phyloP scores from a whole-genome alignment of 2,797 vertebrate species.

The Ceryle rudis region DNA sequence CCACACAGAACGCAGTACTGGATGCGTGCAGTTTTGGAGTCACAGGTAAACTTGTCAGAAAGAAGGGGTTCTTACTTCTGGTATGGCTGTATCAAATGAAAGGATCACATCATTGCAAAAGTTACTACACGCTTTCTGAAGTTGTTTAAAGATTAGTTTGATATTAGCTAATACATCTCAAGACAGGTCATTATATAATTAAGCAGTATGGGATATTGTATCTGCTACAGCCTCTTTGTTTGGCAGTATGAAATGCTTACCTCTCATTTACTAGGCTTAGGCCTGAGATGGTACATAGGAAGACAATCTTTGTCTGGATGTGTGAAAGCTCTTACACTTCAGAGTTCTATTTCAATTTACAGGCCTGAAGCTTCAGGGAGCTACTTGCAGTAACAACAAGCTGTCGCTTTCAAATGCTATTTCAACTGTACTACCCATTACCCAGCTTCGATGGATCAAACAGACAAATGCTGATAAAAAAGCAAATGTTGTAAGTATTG shows the following conservation, averaged over 20 bases:
- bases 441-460: constrained; percentile 95
- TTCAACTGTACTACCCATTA: constrained; percentile 94
- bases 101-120: background rate
- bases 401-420: constrained; percentile 92
- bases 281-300: background rate
- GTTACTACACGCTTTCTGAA: background rate
- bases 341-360: background rate
- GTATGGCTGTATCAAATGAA: background rate
- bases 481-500: constrained; percentile 85
- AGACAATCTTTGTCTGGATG: background rate
- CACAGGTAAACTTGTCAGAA: constrained; percentile 83
- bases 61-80: background rate
- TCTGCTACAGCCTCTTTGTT: background rate
- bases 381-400: constrained; percentile 94
- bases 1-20: constrained; percentile 86
- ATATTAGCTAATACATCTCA: background rate
- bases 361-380: constrained; percentile 96
- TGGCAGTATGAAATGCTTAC: background rate
- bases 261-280: background rate
- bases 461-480: constrained; percentile 90
- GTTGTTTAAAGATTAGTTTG: background rate
- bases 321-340: background rate
- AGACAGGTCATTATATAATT: background rate
- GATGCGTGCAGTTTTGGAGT: constrained; percentile 99
- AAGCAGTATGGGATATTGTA: background rate